phyloP scores from a whole-genome alignment of 92 coral and sea anemone species.

The Plumapathes pennacea region DNA sequence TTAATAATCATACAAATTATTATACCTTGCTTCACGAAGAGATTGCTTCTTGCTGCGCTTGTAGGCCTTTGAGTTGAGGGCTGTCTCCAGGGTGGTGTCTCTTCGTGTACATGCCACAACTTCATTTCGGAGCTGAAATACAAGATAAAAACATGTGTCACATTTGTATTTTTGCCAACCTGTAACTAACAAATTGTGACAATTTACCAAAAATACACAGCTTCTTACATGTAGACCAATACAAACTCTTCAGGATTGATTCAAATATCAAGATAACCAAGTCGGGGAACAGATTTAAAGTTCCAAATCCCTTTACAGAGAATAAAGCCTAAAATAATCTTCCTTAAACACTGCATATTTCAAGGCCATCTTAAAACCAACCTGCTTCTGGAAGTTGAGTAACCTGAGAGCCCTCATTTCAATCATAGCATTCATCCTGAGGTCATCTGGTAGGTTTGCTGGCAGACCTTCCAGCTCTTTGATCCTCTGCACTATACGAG shows the following conservation, averaged over 20 bases:
- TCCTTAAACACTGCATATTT: too few species aligned
- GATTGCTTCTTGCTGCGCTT: constrained; percentile 99
- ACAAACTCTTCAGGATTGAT: too few species aligned
- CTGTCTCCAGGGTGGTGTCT: constrained; percentile 97
- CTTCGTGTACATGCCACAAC: constrained; percentile 95
- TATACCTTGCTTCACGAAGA: constrained; percentile 94
- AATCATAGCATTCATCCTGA: constrained; percentile 91
- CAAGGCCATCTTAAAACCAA: constrained; percentile 18
- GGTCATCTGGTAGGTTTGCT: constrained; percentile 90
- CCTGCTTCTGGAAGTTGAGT: constrained; percentile 98
- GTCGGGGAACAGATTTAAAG: too few species aligned
- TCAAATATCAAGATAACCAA: too few species aligned
- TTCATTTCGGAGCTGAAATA: constrained; percentile 77
- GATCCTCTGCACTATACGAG: constrained; percentile 90
- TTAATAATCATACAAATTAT: background rate
- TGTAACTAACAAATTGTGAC: background rate
- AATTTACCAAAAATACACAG: background rate
- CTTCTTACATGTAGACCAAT: too few species aligned
- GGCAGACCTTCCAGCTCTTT: constrained; percentile 92
- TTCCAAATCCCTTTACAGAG: too few species aligned
- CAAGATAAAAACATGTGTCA: background rate
- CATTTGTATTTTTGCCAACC: background rate
- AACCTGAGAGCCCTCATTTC: constrained; percentile 93
- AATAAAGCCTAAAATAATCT: too few species aligned
- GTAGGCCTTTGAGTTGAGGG: constrained; percentile 95